Percentiles rank a stretch among this genome's conserved stretches.
Evolutionary conservation across 2,113 vertebrate species (phyloP).

Genomic region (Anthoscopus minutus): DNA sequence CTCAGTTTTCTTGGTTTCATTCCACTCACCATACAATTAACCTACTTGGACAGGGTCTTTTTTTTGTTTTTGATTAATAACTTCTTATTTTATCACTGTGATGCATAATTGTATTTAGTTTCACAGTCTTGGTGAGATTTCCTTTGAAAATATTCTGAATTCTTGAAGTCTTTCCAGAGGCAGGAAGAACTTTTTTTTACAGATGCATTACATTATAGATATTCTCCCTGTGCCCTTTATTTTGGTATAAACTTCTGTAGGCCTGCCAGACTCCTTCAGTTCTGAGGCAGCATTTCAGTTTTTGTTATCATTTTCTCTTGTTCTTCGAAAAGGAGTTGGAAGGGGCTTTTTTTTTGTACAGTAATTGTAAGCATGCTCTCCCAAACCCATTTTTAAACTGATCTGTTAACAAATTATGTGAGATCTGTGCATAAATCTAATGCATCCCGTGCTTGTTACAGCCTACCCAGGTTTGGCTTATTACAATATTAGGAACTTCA

Average conservation of each 20-base stretch:
- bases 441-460: not conserved
- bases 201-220: not conserved
- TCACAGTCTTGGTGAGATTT: not conserved
- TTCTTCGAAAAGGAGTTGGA: not conserved
- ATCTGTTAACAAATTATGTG: not conserved
- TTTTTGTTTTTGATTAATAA: slow-evolving; percentile 6
- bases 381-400: not conserved
- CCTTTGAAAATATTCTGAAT: not conserved
- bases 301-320: not conserved
- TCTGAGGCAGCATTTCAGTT: not conserved
- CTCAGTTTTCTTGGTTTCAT: not conserved
- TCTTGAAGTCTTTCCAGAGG: not conserved
- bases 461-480: not conserved
- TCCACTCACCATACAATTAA: slow-evolving; percentile 3
- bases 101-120: not conserved
- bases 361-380: not conserved
- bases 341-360: not conserved
- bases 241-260: not conserved
- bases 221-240: not conserved
- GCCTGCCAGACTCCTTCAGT: not conserved
- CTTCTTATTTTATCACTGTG: not conserved
- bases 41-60: not conserved
- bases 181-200: not conserved
- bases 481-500: not conserved
- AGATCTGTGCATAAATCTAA: not conserved